phyloP scores from a whole-genome alignment of 2,113 vertebrate genomes.

The Hippocampus barbouri region DNA sequence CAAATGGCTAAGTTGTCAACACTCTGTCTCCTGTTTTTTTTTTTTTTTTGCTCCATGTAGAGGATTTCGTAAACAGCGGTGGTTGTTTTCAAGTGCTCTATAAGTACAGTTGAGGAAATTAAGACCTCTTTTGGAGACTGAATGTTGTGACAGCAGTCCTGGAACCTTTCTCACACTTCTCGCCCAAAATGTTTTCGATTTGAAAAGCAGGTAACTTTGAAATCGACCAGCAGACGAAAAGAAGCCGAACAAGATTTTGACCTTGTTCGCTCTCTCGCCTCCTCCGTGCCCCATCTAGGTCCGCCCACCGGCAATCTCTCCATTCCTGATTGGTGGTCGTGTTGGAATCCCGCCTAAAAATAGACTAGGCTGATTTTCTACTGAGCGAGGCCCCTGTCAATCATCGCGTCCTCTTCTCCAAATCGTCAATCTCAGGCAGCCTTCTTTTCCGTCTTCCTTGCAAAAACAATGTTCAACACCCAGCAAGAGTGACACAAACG shows the following conservation, averaged over 20 bases:
- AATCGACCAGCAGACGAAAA: too few relatives aligned
- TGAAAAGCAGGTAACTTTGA: too few relatives aligned
- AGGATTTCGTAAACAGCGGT: too few relatives aligned
- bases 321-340: conserved; percentile 41
- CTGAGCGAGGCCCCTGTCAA: conserved; percentile 29
- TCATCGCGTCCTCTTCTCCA: conserved; percentile 60
- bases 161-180: too few relatives aligned
- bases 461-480: neutral
- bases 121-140: too few relatives aligned
- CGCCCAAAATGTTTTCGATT: too few relatives aligned
- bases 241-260: conserved; percentile 53
- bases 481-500: neutral
- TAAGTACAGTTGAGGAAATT: too few relatives aligned
- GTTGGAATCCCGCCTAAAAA: conserved; percentile 9
- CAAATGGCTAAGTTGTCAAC: too few relatives aligned
- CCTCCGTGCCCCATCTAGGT: conserved; percentile 12
- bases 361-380: neutral
- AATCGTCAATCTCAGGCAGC: neutral
- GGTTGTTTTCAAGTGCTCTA: too few relatives aligned
- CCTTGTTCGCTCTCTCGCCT: conserved; percentile 60
- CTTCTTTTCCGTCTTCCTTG: neutral
- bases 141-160: too few relatives aligned
- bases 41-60: too few relatives aligned
- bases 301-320: neutral
- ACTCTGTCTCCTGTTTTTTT: too few relatives aligned